These are phyloP conservation scores for Graptemys geographica DNA, from an alignment of 2,797 vertebrate species.

Conservation along the genomic window DNA sequence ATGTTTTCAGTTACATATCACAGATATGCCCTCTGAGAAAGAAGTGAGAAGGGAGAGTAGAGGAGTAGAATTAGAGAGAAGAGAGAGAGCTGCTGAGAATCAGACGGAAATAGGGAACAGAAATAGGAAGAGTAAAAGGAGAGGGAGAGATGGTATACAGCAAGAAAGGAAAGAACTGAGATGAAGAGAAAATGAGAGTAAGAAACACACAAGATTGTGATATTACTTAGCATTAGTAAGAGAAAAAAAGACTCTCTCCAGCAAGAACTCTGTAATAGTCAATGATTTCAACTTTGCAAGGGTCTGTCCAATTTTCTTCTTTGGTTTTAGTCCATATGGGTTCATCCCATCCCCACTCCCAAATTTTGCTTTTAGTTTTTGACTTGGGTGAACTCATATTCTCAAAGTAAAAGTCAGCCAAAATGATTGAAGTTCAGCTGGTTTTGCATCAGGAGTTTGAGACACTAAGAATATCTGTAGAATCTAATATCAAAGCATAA, in stretches of 20 bases:
- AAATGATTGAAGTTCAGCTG: slow-evolving; percentile 20
- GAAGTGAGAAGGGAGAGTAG: not conserved
- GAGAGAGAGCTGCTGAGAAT: not conserved
- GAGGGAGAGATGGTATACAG: not conserved
- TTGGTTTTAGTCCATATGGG: not conserved
- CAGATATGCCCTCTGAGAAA: not conserved
- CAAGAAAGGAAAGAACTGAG: not conserved
- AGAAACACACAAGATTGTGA: not conserved
- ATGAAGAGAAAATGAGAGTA: not conserved
- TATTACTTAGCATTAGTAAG: not conserved
- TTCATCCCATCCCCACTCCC: not conserved
- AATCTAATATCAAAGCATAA: slow-evolving; percentile 35
- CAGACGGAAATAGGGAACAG: not conserved
- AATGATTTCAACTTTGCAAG: not conserved
- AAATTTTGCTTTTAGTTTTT: not conserved
- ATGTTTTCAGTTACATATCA: not conserved
- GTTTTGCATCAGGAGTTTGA: slow-evolving; percentile 39
- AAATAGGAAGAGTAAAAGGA: not conserved
- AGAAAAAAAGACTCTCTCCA: not conserved
- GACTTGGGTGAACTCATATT: not conserved
- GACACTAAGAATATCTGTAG: slow-evolving; percentile 20
- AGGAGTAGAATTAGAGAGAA: not conserved
- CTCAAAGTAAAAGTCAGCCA: slow-evolving; percentile 29
- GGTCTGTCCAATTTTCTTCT: not conserved
- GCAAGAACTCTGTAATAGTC: not conserved